Percentiles rank a stretch among this genome's conserved stretches.
phyloP scores from a whole-genome alignment of 1,140 invertebrate genomes.

The Venustaconcha ellipsiformis region DNA sequence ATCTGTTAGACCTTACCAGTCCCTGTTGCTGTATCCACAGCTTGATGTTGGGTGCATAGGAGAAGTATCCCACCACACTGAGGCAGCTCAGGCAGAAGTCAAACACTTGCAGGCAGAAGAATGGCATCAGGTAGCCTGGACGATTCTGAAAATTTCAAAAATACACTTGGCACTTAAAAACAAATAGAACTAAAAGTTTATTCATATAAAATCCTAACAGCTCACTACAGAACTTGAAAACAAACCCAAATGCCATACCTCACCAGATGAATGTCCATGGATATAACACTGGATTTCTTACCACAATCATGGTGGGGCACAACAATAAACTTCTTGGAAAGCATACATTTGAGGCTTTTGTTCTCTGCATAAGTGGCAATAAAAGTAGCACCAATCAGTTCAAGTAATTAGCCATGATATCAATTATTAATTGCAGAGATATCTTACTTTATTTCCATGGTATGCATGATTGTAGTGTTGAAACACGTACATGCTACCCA shows the following conservation, averaged over 20 bases:
- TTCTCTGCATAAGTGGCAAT: too few relatives aligned
- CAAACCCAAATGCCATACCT: not conserved
- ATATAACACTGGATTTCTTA: too few relatives aligned
- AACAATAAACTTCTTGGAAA: too few relatives aligned
- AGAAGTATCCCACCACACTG: constrained; percentile 85
- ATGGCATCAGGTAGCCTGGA: constrained; percentile 85
- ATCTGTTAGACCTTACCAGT: constrained; percentile 65
- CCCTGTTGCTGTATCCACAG: constrained; percentile 76
- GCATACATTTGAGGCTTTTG: too few relatives aligned
- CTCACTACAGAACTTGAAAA: not conserved
- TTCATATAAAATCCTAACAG: not conserved
- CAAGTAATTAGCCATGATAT: too few relatives aligned
- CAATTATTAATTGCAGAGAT: too few relatives aligned
- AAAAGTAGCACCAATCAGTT: too few relatives aligned
- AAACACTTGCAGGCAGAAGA: constrained; percentile 89
- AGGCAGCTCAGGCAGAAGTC: constrained; percentile 86
- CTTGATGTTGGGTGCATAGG: constrained; percentile 82
- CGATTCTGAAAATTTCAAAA: constrained; percentile 74
- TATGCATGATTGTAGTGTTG: too few relatives aligned
- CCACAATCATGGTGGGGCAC: too few relatives aligned
- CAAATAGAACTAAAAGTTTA: not conserved
- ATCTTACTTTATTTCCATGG: too few relatives aligned
- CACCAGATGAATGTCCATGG: not conserved
- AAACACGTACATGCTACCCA: too few relatives aligned
- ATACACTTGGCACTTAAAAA: not conserved